Conservation (phyloP, 2,797 vertebrate species). For the Onychomys leucogaster region DNA sequence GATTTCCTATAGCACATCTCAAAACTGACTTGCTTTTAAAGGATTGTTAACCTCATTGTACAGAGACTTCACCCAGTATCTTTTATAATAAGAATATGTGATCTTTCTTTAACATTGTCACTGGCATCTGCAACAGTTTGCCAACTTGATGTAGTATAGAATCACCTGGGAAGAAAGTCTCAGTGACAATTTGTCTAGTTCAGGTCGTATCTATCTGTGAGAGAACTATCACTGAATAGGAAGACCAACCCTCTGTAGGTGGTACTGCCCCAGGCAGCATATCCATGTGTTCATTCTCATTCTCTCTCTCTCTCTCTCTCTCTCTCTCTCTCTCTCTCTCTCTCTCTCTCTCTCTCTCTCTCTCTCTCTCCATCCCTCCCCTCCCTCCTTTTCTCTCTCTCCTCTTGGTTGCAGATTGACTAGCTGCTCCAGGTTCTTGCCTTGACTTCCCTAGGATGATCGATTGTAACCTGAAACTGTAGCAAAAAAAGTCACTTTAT, state of each 20-base stretch:
- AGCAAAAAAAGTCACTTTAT: not conserved
- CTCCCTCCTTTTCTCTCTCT: no score
- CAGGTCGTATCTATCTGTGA: not conserved
- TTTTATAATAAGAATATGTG: not conserved
- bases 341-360: no score
- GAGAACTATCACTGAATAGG: not conserved
- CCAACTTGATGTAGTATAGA: no score
- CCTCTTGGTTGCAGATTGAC: not conserved
- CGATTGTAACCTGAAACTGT: not conserved
- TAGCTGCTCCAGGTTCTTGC: not conserved
- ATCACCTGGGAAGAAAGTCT: not conserved
- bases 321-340: no score
- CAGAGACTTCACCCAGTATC: not conserved
- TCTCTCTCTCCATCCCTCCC: rapidly evolving
- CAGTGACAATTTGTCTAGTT: not conserved
- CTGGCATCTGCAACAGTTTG: not conserved
- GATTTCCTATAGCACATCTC: not conserved
- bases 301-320: not conserved
- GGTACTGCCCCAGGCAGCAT: not conserved
- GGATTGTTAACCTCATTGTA: not conserved
- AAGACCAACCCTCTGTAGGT: not conserved
- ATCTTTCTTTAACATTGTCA: constrained; percentile 5
- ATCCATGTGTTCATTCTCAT: not conserved
- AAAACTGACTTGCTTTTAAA: not conserved
- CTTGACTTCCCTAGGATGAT: not conserved